phyloP scores from a whole-genome alignment of 2,888 invertebrate genomes.

The Epirrhoe tristata region DNA sequence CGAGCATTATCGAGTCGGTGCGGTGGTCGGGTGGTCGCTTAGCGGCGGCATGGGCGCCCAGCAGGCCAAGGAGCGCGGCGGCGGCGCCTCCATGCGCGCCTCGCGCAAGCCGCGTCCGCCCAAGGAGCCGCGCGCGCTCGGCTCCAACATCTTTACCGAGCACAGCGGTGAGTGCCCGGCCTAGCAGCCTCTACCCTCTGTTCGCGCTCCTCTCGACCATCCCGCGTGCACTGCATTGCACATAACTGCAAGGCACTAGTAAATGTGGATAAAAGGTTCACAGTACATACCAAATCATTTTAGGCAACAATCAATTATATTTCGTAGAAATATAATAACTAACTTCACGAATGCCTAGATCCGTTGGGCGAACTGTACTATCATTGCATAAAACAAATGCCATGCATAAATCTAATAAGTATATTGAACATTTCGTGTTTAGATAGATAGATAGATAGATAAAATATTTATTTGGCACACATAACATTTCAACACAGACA shows the following conservation, averaged over 20 bases:
- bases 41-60: constrained; percentile 94
- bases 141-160: constrained; percentile 97
- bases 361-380: no score
- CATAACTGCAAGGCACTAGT: neutral
- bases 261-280: neutral
- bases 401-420: no score
- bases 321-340: no score
- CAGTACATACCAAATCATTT: neutral
- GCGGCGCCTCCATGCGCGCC: constrained; percentile 90
- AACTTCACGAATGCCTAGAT: no score
- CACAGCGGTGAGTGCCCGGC: constrained; percentile 95
- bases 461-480: no score
- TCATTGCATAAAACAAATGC: no score
- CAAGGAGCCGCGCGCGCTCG: constrained; percentile 93
- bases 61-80: constrained; percentile 95
- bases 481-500: no score
- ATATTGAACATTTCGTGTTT: no score
- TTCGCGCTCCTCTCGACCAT: neutral
- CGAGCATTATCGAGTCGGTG: neutral
- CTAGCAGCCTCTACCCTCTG: neutral
- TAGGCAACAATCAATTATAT: no score
- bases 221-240: neutral
- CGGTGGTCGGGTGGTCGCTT: constrained; percentile 53
- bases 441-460: no score
- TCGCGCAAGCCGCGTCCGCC: constrained; percentile 90